Percentiles rank a stretch among this genome's conserved stretches.
phyloP scores from a whole-genome alignment of 2,113 vertebrate genomes.

The Serilophus lunatus region DNA sequence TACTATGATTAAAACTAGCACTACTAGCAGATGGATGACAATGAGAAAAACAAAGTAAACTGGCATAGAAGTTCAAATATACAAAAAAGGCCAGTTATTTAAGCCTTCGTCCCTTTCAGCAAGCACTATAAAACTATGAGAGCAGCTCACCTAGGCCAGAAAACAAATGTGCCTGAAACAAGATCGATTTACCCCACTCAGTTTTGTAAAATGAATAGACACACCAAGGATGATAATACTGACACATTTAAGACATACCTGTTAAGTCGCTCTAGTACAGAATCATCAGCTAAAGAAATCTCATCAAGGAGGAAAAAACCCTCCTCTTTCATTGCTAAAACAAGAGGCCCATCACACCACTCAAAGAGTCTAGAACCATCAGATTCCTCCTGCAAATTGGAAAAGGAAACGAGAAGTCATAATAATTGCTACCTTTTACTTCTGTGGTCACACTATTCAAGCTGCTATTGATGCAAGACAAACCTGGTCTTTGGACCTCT shows the following conservation, averaged over 20 bases:
- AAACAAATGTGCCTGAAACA: background rate
- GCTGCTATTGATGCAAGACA: background rate
- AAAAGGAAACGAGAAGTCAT: background rate
- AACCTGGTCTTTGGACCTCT: conserved; percentile 78
- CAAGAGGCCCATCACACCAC: conserved; percentile 93
- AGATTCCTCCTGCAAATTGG: conserved; percentile 70
- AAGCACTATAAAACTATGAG: background rate
- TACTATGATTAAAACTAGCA: background rate
- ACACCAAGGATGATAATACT: background rate
- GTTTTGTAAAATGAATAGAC: background rate
- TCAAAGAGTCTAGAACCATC: conserved; percentile 86
- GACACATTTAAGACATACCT: conserved; percentile 73
- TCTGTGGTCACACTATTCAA: background rate
- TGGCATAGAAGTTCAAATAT: background rate
- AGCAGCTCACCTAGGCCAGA: background rate
- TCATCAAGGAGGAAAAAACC: conserved; percentile 94
- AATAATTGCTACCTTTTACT: background rate
- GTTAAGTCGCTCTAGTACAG: conserved; percentile 95
- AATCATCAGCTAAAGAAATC: conserved; percentile 96
- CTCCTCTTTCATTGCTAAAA: conserved; percentile 90
- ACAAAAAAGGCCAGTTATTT: background rate
- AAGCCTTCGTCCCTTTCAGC: background rate
- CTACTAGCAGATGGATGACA: background rate
- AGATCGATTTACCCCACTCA: background rate
- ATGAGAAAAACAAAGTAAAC: background rate